Conservation (phyloP, 2,113 vertebrate genomes). For the Microtus ochrogaster region DNA sequence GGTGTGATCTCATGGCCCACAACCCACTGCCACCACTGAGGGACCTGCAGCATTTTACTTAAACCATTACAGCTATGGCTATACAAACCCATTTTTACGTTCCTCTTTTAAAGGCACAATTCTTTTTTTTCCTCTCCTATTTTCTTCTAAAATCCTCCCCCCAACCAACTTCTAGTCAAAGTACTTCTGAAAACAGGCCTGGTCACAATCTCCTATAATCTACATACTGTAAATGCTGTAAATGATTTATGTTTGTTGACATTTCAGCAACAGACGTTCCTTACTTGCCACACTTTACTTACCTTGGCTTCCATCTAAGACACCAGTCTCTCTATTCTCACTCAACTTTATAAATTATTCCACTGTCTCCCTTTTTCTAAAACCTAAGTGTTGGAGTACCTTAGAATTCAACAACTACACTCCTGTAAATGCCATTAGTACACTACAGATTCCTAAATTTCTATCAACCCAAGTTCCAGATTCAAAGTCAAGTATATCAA, state of each 20-base stretch:
- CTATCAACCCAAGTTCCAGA: not conserved
- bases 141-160: constrained; percentile 6
- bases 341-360: constrained; percentile 48
- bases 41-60: no score
- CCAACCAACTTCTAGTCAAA: not conserved
- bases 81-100: not conserved
- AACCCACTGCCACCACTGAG: no score
- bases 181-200: not conserved
- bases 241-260: constrained; percentile 36
- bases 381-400: not conserved
- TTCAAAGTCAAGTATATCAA: constrained; percentile 43
- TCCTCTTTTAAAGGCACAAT: not conserved
- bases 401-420: not conserved
- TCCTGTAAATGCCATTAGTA: not conserved
- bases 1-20: no score
- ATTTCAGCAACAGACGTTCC: constrained; percentile 28
- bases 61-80: not conserved
- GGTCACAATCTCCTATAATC: not conserved
- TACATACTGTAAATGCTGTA: not conserved
- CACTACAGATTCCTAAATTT: constrained; percentile 4
- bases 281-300: constrained; percentile 42
- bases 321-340: not conserved
- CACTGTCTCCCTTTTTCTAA: constrained; percentile 26
- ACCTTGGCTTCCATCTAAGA: constrained; percentile 16
- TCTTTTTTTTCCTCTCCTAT: not conserved